Conservation (phyloP, 2,888 invertebrate genomes). For the Dimorphilus gyrociliatus region DNA sequence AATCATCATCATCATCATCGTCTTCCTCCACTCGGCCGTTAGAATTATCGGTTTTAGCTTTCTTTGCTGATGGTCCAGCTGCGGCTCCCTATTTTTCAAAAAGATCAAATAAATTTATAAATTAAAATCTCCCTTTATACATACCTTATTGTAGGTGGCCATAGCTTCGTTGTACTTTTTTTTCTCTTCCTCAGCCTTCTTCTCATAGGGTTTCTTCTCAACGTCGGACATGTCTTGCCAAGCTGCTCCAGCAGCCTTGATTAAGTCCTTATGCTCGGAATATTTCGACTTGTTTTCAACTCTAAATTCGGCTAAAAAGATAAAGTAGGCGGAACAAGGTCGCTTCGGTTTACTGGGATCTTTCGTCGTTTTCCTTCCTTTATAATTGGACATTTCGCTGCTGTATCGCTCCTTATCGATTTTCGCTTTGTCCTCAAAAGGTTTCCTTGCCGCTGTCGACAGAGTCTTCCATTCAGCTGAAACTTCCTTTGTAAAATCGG, state of each 20-base stretch:
- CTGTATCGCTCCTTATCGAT: slow-evolving; percentile 38
- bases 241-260: slow-evolving; percentile 23
- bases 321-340: too few species aligned
- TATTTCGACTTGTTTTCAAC: slow-evolving; percentile 15
- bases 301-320: slow-evolving; percentile 22
- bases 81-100: too few species aligned
- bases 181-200: slow-evolving; percentile 19
- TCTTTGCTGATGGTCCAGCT: too few species aligned
- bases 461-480: slow-evolving; percentile 37
- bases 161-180: slow-evolving; percentile 28
- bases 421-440: slow-evolving; percentile 34
- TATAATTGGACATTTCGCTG: slow-evolving; percentile 28
- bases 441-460: slow-evolving; percentile 24
- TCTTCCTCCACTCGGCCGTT: too few species aligned
- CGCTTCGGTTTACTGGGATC: slow-evolving; percentile 22
- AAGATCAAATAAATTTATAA: too few species aligned
- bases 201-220: slow-evolving; percentile 25
- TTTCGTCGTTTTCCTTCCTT: too few species aligned
- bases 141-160: slow-evolving; percentile 21
- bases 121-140: slow-evolving; percentile 10
- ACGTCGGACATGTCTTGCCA: slow-evolving; percentile 21
- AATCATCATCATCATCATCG: too few species aligned
- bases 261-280: slow-evolving; percentile 19
- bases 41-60: too few species aligned
- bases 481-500: slow-evolving; percentile 37